Conservation (phyloP, 2,888 invertebrate species). For the Pasiphila rectangulata region DNA sequence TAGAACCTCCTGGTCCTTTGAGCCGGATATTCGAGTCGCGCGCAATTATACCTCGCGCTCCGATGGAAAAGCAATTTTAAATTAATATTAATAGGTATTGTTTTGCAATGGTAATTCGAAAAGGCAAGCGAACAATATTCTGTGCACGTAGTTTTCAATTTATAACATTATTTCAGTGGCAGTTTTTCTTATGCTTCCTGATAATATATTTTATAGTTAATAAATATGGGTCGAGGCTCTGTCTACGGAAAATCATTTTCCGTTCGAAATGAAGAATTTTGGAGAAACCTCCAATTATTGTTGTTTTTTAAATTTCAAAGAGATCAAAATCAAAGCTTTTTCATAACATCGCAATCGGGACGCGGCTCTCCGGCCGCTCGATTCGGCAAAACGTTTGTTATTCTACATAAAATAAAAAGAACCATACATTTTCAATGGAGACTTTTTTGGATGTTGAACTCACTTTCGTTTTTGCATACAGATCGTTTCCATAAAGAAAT, state of each 20-base stretch:
- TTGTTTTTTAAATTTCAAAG: constrained; percentile 2
- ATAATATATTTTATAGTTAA: neutral
- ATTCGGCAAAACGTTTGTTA: neutral
- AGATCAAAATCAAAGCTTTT: constrained; percentile 2
- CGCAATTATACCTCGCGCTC: constrained; percentile 24
- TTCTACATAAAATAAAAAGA: neutral
- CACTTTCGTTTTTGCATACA: constrained; percentile 26
- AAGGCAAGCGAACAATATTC: constrained; percentile 13
- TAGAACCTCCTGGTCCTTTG: constrained; percentile 23
- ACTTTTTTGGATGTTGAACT: constrained; percentile 13
- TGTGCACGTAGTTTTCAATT: constrained; percentile 15
- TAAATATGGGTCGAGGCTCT: neutral
- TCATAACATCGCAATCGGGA: constrained; percentile 5
- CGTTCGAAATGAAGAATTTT: neutral
- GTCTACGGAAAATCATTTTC: constrained; percentile 1
- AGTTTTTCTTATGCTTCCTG: constrained; percentile 1
- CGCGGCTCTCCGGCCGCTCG: neutral
- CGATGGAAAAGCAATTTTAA: constrained; percentile 23
- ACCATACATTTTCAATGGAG: constrained; percentile 4
- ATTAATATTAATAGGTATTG: constrained; percentile 29
- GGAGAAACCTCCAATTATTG: constrained; percentile 6
- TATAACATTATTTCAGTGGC: constrained; percentile 4
- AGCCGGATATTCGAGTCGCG: constrained; percentile 22
- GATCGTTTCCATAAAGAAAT: constrained; percentile 25
- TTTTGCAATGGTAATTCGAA: constrained; percentile 13